Evolutionary conservation across 2,888 invertebrate species (phyloP).

Genomic region (Protonemura montana): DNA sequence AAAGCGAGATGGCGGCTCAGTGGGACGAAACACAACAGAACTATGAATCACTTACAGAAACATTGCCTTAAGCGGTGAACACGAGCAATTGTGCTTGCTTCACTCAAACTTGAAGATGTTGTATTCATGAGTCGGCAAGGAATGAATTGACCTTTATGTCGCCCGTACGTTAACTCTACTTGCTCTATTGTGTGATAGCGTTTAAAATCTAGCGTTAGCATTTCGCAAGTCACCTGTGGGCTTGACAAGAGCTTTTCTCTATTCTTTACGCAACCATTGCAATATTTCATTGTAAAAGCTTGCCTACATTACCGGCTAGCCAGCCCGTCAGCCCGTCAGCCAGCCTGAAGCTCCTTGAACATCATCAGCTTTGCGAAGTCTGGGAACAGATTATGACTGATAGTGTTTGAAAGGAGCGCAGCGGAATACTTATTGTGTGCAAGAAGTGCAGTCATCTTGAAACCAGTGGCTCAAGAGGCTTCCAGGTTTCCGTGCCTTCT

Average conservation of each 20-base stretch:
- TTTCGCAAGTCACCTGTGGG: neutral
- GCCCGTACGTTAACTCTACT: neutral
- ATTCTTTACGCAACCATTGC: neutral
- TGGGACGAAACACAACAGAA: neutral
- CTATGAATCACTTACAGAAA: constrained; percentile 12
- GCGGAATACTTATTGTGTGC: neutral
- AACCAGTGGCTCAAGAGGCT: neutral
- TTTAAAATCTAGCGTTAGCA: neutral
- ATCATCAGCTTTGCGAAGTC: neutral
- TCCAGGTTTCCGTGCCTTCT: neutral
- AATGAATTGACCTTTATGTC: constrained; percentile 3
- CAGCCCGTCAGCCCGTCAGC: too few relatives aligned
- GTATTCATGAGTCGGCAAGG: constrained; percentile 4
- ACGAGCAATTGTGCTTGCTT: constrained; percentile 8
- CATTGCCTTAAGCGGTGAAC: constrained; percentile 12
- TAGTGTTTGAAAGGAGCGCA: neutral
- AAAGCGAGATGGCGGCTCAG: neutral
- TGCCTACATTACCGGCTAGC: neutral
- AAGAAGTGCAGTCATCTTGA: constrained; percentile 5
- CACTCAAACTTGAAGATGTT: constrained; percentile 5
- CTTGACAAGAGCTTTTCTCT: neutral
- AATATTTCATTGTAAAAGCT: neutral
- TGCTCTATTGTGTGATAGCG: neutral
- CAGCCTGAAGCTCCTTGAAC: neutral
- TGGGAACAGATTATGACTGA: neutral